phyloP scores from a whole-genome alignment of 2,888 invertebrate genomes.

The Ormyrus rosae region DNA sequence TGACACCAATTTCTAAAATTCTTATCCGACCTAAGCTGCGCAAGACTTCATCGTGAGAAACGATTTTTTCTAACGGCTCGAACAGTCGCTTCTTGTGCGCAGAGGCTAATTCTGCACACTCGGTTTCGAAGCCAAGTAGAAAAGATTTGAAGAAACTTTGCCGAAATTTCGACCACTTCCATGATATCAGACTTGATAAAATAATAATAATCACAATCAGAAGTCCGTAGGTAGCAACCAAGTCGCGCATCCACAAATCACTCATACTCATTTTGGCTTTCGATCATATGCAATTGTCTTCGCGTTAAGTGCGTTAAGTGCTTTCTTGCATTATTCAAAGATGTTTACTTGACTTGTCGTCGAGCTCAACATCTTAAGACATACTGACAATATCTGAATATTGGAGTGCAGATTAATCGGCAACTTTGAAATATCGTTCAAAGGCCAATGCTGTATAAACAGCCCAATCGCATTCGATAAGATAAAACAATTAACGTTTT shows the following conservation, averaged over 20 bases:
- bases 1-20: slow-evolving; percentile 71
- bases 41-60: slow-evolving; percentile 66
- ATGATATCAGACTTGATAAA: slow-evolving; percentile 58
- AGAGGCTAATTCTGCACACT: slow-evolving; percentile 64
- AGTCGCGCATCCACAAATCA: slow-evolving; percentile 69
- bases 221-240: slow-evolving; percentile 64
- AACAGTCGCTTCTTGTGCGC: slow-evolving; percentile 66
- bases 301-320: background rate
- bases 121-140: slow-evolving; percentile 68
- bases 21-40: slow-evolving; percentile 65
- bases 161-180: slow-evolving; percentile 64
- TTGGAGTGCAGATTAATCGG: slow-evolving; percentile 18
- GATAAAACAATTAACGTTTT: slow-evolving; percentile 52
- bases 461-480: slow-evolving; percentile 56
- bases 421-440: slow-evolving; percentile 13
- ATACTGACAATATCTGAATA: slow-evolving; percentile 21
- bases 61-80: slow-evolving; percentile 59
- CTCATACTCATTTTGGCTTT: slow-evolving; percentile 62
- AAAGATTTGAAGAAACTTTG: slow-evolving; percentile 64
- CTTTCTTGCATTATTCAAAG: background rate
- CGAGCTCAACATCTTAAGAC: background rate
- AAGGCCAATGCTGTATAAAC: slow-evolving; percentile 26
- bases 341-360: background rate
- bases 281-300: background rate
- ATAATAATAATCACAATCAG: slow-evolving; percentile 54